phyloP scores from a whole-genome alignment of 2,888 invertebrate genomes.

The Apotomis betuletana region DNA sequence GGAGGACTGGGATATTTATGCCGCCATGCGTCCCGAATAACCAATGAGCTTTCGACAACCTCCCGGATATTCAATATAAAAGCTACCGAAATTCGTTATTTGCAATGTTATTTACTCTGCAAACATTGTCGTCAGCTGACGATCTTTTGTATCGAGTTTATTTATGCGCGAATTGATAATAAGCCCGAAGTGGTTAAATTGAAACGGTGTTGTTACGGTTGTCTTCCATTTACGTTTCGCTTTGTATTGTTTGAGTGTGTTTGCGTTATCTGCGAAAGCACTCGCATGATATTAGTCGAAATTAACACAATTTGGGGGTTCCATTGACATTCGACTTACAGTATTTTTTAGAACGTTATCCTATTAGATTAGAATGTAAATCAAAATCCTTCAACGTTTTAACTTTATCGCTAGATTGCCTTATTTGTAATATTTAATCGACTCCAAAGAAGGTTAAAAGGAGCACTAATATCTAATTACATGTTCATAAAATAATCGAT shows the following conservation, averaged over 20 bases:
- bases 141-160: slow-evolving; percentile 61
- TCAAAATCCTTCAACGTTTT: too few relatives aligned
- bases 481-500: too few relatives aligned
- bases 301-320: neutral
- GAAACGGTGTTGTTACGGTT: slow-evolving; percentile 46
- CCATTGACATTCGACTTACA: too few relatives aligned
- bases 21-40: slow-evolving; percentile 76
- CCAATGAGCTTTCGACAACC: slow-evolving; percentile 61
- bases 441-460: too few relatives aligned
- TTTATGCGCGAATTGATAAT: slow-evolving; percentile 62
- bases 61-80: slow-evolving; percentile 62
- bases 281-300: neutral
- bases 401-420: too few relatives aligned
- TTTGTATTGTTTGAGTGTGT: slow-evolving; percentile 8
- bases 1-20: slow-evolving; percentile 82
- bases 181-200: slow-evolving; percentile 50
- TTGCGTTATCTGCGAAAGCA: neutral
- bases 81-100: slow-evolving; percentile 56
- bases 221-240: slow-evolving; percentile 38
- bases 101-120: slow-evolving; percentile 64
- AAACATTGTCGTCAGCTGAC: slow-evolving; percentile 72
- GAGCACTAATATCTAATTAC: too few relatives aligned
- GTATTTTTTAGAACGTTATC: neutral
- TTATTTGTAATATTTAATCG: too few relatives aligned
- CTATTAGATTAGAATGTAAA: neutral